Evolutionary conservation across 2,888 invertebrate genomes (phyloP), one percentile per base, ranked within the genome.

Genomic region (Clepsis dumicolana): DNA sequence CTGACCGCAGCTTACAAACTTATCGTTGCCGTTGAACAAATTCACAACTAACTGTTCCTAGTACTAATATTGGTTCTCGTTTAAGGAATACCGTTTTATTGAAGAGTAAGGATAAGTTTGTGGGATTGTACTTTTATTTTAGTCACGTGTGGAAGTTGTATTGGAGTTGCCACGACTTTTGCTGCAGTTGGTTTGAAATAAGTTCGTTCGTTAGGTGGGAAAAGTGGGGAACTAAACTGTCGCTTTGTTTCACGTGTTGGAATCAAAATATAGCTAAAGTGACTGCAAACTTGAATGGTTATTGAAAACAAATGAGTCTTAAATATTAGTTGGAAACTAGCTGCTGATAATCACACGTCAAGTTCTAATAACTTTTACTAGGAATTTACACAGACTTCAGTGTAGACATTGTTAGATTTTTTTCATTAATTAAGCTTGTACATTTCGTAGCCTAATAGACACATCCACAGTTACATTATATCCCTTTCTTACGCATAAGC

Each of bases 61-160:
- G 27, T 38, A 67, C 48, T 48, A 44, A 38, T 56, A 27, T 67
- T 21, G 38, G 27, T 35, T 35, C 18, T 56, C 38, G 38, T 18
- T 12, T 50, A 10, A 8, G 32, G 21, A 48, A 25, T 12, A 8
- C 8, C 18, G 57, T 14, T 56, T 18, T 52, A 27, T 41, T 14
- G 35, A 35, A 50, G 35, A 16, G 67, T 8, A 67, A 67, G 10
- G n/a, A 27, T 53, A 68, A 68, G 63, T 68, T 64, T 41, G 68
- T 59, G 59, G 57, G 56, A 56, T 63, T 67, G 57, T 67, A 67
- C 52, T 68, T 68, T 68, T 64, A 68, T 68, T 63, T 68, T 68
- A 64, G 68, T 68, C 68, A 68, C 68, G 68, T 59, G 68, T 64
- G 52, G 52, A 59, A 68, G 41, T 68, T 68, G 27, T 68, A 68